Evolutionary conservation across 2,113 vertebrate genomes (phyloP).

Genomic region (Falco punctatus): DNA sequence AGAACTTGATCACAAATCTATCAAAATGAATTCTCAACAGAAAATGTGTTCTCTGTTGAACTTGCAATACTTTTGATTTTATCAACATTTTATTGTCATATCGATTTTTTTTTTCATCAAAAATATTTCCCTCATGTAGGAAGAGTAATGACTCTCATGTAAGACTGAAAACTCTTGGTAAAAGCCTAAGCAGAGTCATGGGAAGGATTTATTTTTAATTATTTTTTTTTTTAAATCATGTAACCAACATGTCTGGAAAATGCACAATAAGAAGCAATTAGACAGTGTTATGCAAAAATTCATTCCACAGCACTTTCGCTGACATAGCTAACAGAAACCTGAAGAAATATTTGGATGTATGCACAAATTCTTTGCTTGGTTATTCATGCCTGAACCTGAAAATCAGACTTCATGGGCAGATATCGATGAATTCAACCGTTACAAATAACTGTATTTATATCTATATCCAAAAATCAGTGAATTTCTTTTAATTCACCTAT

Average conservation of each 20-base stretch:
- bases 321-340: not conserved
- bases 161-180: not conserved
- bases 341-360: not conserved
- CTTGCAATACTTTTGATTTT: not conserved
- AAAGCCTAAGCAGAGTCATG: not conserved
- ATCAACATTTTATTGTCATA: not conserved
- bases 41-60: not conserved
- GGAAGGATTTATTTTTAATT: not conserved
- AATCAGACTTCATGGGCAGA: not conserved
- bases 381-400: not conserved
- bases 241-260: not conserved
- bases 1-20: not conserved
- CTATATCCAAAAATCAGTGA: not conserved
- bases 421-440: not conserved
- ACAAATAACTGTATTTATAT: not conserved
- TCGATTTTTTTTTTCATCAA: fast-evolving
- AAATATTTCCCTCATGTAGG: not conserved
- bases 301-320: not conserved
- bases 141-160: not conserved
- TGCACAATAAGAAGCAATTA: not conserved
- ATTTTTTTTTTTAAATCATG: not conserved
- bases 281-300: not conserved
- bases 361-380: not conserved
- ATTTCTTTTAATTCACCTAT: not conserved
- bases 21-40: not conserved